These are phyloP conservation scores for Amphipyra berbera DNA, from an alignment of 2,888 invertebrate species.

Conservation along the genomic window DNA sequence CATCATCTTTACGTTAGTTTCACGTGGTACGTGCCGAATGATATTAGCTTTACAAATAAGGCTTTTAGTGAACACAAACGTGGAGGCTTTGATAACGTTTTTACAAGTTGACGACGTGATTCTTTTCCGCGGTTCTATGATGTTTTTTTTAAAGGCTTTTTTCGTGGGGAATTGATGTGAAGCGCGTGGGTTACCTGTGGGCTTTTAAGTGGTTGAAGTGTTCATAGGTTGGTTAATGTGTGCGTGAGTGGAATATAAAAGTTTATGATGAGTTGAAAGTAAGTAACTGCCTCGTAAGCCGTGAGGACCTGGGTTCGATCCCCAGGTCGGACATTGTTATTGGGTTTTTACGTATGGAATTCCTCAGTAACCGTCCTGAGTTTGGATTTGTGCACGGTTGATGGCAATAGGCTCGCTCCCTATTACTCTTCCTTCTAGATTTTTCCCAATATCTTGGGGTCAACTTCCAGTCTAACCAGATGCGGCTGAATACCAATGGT, in stretches of 20 bases:
- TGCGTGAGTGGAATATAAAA: neutral
- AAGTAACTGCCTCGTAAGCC: no score
- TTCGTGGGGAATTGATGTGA: slow-evolving; percentile 6
- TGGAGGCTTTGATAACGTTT: slow-evolving; percentile 20
- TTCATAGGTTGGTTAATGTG: neutral
- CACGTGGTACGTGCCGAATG: slow-evolving; percentile 16
- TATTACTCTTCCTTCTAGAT: no score
- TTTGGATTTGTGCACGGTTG: no score
- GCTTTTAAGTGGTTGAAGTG: neutral
- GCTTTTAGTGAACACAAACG: slow-evolving; percentile 22
- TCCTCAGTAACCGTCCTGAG: no score
- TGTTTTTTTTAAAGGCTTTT: slow-evolving; percentile 4
- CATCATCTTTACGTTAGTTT: slow-evolving; percentile 15
- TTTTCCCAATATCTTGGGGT: no score
- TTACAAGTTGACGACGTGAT: slow-evolving; percentile 33
- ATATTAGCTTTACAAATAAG: slow-evolving; percentile 23
- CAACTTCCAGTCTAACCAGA: no score
- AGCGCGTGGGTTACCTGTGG: neutral
- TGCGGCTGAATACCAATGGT: no score
- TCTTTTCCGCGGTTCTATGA: neutral
- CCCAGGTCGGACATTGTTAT: no score
- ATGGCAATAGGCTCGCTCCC: no score
- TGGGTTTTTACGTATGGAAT: no score
- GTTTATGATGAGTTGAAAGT: no score
- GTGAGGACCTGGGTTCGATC: no score